Conservation (phyloP, 2,113 vertebrate genomes). For the Tychaedon coryphoeus region DNA sequence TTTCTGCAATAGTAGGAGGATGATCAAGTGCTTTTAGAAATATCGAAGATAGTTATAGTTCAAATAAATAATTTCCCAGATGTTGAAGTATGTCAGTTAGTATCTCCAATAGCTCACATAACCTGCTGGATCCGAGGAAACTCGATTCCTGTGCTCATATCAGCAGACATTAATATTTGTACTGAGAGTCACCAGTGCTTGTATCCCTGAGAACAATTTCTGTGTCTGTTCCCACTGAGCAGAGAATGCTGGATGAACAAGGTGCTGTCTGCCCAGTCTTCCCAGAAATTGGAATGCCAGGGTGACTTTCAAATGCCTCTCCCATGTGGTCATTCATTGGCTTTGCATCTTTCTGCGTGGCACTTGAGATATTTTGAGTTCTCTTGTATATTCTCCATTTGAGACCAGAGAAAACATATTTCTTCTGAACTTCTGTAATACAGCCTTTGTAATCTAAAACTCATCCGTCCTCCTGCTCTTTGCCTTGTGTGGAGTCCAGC, state of each 20-base stretch:
- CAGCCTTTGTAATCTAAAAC: not conserved
- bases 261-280: not conserved
- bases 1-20: not conserved
- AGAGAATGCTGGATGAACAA: not conserved
- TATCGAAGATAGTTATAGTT: not conserved
- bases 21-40: not conserved
- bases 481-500: not conserved
- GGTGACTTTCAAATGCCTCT: not conserved
- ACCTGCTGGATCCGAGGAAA: not conserved
- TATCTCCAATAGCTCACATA: not conserved
- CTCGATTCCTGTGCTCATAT: not conserved
- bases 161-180: not conserved
- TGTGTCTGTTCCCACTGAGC: not conserved
- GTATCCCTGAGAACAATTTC: not conserved
- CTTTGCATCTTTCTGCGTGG: not conserved
- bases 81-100: not conserved
- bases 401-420: not conserved
- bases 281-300: not conserved
- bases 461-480: not conserved
- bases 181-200: not conserved
- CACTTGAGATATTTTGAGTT: not conserved
- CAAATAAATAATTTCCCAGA: not conserved
- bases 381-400: not conserved
- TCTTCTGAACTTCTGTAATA: not conserved
- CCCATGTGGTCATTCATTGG: not conserved